Evolutionary conservation across 2,797 vertebrate species (phyloP).

Genomic region (Amphiprion clarkii): DNA sequence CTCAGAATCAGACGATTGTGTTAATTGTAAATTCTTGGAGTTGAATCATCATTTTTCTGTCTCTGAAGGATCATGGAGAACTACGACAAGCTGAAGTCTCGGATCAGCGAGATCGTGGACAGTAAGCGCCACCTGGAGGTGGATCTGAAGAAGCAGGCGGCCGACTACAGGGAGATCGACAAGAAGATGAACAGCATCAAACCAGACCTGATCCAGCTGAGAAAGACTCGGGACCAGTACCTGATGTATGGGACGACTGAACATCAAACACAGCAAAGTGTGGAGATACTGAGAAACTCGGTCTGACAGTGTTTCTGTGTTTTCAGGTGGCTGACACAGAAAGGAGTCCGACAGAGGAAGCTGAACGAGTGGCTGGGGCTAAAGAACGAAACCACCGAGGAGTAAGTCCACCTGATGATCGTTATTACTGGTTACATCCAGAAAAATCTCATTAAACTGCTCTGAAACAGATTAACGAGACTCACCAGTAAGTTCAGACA

Average conservation of each 20-base stretch:
- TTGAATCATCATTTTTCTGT: neutral
- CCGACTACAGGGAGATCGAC: slow-evolving; percentile 93
- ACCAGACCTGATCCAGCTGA: slow-evolving; percentile 94
- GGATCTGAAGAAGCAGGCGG: slow-evolving; percentile 91
- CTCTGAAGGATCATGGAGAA: slow-evolving; percentile 89
- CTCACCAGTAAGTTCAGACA: too few species aligned
- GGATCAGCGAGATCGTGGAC: slow-evolving; percentile 93
- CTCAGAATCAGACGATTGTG: too few species aligned
- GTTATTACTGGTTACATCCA: too few species aligned
- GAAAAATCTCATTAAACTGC: too few species aligned
- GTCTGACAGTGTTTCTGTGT: slow-evolving; percentile 1
- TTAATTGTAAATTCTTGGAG: too few species aligned
- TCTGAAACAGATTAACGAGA: too few species aligned
- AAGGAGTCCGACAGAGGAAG: slow-evolving; percentile 92
- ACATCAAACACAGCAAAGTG: neutral
- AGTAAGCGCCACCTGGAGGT: slow-evolving; percentile 93
- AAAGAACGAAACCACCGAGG: slow-evolving; percentile 90
- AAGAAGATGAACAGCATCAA: slow-evolving; percentile 98
- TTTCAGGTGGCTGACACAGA: slow-evolving; percentile 93
- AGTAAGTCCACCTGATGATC: slow-evolving; percentile 81
- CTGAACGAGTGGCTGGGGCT: slow-evolving; percentile 94
- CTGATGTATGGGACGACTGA: slow-evolving; percentile 83
- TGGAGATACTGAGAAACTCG: accelerated
- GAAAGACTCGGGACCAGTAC: slow-evolving; percentile 94
- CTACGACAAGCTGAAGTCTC: slow-evolving; percentile 90